Base-by-base conservation (phyloP, 1,140 invertebrate genomes). In the Lepidurus apus region DNA sequence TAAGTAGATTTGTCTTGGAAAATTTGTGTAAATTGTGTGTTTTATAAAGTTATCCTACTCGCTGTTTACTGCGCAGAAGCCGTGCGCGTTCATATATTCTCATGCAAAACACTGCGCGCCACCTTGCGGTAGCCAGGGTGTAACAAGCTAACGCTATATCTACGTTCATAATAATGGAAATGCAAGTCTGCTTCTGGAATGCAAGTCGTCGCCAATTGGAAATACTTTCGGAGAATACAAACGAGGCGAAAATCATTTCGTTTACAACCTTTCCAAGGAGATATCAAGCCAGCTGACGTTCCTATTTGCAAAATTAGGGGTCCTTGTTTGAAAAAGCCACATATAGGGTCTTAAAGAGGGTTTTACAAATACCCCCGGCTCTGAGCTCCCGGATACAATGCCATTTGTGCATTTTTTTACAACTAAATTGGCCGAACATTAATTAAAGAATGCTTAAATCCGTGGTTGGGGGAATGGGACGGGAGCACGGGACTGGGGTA, bases 281-380 rank as follows among this genome's bases (percentile, higher is more conserved):
- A 65, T 21, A 17, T 65, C 53, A 65, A 65, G 53, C 53, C 53
- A 65, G 53, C 53, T 65, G 53, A 65, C 53, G 53, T 65, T 65
- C 13, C 53, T 65, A 65, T 65, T 21, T 65, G 53, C 53, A 65
- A 65, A 13, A 65, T 65, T 65, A 9, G 8, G 53, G 53, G 13
- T 21, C 53, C 53, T 65, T 65, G 53, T 65, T 7, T 21, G 17
- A 21, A 9, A 65, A 65, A 5, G 8, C 13, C 53, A 65, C 53
- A 21, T 65, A 65, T 21, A 65, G 53, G 53, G 53, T 65, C 17
- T 65, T n/a, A 65, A 65, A 65, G 53, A 21, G 53, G 53, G 34
- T 34, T 34, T 34, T 65, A 65, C 53, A 21, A n/a, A 65, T n/a
- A 65, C 17, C 53, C 13, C 53, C 8, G 5, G 17, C 13, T 21